A percentile compares a stretch with the other conserved stretches of the same genome.
phyloP scores from a whole-genome alignment of 2,113 vertebrate genomes.

The Anoplopoma fimbria region DNA sequence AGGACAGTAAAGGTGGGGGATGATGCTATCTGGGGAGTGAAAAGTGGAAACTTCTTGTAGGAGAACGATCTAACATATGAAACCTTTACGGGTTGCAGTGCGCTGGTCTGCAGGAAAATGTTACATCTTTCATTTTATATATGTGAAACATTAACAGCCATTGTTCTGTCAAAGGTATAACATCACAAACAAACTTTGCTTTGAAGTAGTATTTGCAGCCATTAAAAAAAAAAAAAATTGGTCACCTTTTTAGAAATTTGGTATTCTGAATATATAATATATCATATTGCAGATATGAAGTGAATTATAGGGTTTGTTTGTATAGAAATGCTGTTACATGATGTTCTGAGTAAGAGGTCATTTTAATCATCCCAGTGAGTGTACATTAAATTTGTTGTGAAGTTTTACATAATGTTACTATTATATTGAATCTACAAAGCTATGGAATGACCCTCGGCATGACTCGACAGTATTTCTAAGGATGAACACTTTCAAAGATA shows the following conservation, averaged over 20 bases:
- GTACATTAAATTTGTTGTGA: conserved; percentile 53
- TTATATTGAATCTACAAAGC: conserved; percentile 40
- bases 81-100: neutral
- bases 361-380: conserved; percentile 52
- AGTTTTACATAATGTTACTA: conserved; percentile 50
- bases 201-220: conserved; percentile 32
- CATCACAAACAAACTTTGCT: conserved; percentile 30
- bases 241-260: conserved; percentile 42
- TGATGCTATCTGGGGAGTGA: neutral
- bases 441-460: conserved; percentile 49
- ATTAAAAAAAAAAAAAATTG: conserved; percentile 43
- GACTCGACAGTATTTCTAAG: conserved; percentile 20
- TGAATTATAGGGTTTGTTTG: conserved; percentile 63
- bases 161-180: neutral
- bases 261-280: conserved; percentile 71
- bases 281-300: conserved; percentile 56
- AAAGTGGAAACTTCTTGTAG: conserved; percentile 4
- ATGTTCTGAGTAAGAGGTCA: conserved; percentile 39
- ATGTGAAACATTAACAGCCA: conserved; percentile 9
- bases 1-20: neutral
- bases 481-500: conserved; percentile 17
- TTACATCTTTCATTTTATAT: neutral
- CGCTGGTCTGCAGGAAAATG: neutral
- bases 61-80: neutral
- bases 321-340: conserved; percentile 58